These are phyloP conservation scores for Chloroceryle inda DNA, from an alignment of 2,797 vertebrate species.

Conservation along the genomic window DNA sequence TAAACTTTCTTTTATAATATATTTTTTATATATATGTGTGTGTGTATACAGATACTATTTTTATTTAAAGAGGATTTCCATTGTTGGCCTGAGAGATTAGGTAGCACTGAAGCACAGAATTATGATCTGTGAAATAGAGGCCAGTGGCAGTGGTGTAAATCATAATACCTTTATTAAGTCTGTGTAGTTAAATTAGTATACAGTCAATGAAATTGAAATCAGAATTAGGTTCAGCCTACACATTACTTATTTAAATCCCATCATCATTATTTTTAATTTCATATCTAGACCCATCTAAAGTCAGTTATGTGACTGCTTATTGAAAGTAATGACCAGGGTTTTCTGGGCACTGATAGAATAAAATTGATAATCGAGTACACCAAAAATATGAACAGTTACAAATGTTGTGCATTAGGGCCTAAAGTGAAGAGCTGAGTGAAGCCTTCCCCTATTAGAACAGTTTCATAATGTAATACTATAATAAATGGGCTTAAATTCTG, in stretches of 20 bases:
- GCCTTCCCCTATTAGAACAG: not conserved
- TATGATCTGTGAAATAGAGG: not conserved
- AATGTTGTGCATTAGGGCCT: not conserved
- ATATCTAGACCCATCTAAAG: not conserved
- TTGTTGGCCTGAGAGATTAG: not conserved
- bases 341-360: not conserved
- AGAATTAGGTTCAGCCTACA: not conserved
- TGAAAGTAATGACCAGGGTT: not conserved
- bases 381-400: conserved; percentile 17
- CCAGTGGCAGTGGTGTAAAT: not conserved
- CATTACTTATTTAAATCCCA: conserved; percentile 16
- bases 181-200: conserved; percentile 4
- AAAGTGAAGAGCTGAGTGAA: not conserved
- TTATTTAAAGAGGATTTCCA: not conserved
- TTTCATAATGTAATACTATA: not conserved
- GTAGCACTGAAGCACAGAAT: not conserved
- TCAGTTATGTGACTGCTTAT: not conserved
- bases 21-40: fast-evolving
- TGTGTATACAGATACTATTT: fast-evolving
- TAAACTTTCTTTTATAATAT: not conserved
- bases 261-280: conserved; percentile 30
- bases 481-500: not conserved
- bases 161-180: not conserved
- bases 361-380: conserved; percentile 2
- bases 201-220: conserved; percentile 24